phyloP scores from a whole-genome alignment of 2,888 invertebrate species.

The Chydorus sphaericus region DNA sequence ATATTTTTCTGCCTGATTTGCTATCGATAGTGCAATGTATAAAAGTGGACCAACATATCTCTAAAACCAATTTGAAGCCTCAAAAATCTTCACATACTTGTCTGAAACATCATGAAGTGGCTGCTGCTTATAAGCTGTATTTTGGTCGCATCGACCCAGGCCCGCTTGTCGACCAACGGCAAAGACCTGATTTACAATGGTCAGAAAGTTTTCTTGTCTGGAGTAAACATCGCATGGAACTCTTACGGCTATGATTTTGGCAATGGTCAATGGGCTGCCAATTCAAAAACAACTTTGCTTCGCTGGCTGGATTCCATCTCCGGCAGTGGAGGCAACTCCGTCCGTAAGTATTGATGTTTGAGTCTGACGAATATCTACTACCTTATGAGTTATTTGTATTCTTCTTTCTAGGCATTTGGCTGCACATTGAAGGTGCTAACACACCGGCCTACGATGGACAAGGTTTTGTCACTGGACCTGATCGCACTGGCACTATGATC shows the following conservation, averaged over 20 bases:
- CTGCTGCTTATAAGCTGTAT: too few relatives aligned
- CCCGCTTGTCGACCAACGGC: conserved; percentile 18
- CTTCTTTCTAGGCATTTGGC: conserved; percentile 22
- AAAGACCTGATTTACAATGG: conserved; percentile 21
- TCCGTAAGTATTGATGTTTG: conserved; percentile 18
- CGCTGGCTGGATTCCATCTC: conserved; percentile 21
- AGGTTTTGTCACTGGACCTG: conserved; percentile 21
- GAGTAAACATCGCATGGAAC: conserved; percentile 24
- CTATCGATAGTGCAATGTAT: too few relatives aligned
- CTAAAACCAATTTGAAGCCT: too few relatives aligned
- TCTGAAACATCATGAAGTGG: too few relatives aligned
- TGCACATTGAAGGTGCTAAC: conserved; percentile 23
- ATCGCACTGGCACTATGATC: conserved; percentile 21
- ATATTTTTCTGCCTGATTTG: too few relatives aligned
- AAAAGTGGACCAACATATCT: too few relatives aligned
- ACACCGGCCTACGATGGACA: conserved; percentile 22
- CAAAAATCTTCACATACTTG: too few relatives aligned
- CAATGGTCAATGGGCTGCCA: conserved; percentile 21
- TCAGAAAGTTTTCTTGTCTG: conserved; percentile 23
- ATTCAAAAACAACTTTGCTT: conserved; percentile 20
- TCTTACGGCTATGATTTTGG: conserved; percentile 24
- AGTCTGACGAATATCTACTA: background rate
- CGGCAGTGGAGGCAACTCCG: conserved; percentile 22
- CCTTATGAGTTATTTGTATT: background rate
- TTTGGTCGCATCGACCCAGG: conserved; percentile 23